These are phyloP conservation scores for Lichenostomus cassidix DNA, from an alignment of 2,113 vertebrate genomes.

Conservation along the genomic window DNA sequence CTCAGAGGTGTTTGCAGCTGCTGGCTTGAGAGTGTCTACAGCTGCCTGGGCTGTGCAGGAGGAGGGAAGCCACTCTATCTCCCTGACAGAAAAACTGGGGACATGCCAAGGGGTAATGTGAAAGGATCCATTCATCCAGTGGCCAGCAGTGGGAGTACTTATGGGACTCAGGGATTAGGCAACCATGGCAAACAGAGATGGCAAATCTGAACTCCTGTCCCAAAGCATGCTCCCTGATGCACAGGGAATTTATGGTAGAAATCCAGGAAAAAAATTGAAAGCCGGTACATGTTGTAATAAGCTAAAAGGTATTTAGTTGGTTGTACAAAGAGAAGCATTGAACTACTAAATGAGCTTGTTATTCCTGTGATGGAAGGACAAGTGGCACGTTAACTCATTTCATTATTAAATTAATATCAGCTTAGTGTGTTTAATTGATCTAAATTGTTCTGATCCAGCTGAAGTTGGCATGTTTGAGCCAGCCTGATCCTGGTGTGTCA, in stretches of 20 bases:
- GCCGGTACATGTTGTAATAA: not conserved
- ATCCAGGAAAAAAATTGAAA: not conserved
- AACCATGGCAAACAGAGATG: not conserved
- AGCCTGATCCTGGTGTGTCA: not conserved
- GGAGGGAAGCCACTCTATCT: not conserved
- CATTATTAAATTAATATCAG: slow-evolving; percentile 30
- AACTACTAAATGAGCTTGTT: not conserved
- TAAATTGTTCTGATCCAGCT: slow-evolving; percentile 5
- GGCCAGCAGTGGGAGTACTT: not conserved
- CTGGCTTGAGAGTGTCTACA: not conserved
- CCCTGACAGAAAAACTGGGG: not conserved
- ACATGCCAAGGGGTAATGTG: not conserved
- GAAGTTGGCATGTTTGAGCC: not conserved
- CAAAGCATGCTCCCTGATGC: not conserved
- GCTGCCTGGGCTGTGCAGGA: not conserved
- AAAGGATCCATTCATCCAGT: slow-evolving; percentile 23
- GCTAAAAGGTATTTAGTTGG: not conserved
- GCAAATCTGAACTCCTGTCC: not conserved
- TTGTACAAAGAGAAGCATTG: not conserved
- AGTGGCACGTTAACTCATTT: not conserved
- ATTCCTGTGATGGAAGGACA: not conserved
- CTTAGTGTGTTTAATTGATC: slow-evolving; percentile 7
- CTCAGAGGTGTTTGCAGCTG: not conserved
- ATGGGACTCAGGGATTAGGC: not conserved
- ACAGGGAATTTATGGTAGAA: not conserved